phyloP scores from a whole-genome alignment of 2,888 invertebrate genomes.

The Erebia epiphron region DNA sequence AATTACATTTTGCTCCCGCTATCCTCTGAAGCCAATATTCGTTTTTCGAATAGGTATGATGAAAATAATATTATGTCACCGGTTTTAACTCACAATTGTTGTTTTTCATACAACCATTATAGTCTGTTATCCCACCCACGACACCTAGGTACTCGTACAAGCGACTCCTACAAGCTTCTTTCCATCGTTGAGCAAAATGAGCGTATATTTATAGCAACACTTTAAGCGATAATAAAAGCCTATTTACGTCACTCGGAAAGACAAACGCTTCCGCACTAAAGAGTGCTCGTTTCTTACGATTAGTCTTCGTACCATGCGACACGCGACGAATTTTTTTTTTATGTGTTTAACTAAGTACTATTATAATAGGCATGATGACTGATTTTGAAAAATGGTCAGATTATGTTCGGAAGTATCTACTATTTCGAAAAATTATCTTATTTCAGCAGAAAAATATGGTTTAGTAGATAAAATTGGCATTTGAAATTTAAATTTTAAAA shows the following conservation, averaged over 20 bases:
- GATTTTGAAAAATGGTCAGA: too few species aligned
- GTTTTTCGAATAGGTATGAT: too few species aligned
- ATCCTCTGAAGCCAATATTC: too few species aligned
- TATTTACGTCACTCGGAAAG: slow-evolving; percentile 14
- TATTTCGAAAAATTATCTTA: too few species aligned
- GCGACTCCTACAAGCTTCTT: neutral
- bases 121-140: slow-evolving; percentile 2
- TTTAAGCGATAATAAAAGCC: slow-evolving; percentile 13
- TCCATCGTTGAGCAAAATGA: slow-evolving; percentile 3
- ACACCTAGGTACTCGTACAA: slow-evolving; percentile 2
- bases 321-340: neutral
- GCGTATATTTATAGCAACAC: slow-evolving; percentile 13
- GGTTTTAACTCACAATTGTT: neutral
- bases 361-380: too few species aligned
- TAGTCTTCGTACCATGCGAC: neutral
- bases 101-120: neutral
- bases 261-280: slow-evolving; percentile 12
- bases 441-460: too few species aligned
- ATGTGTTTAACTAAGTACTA: neutral
- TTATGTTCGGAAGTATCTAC: too few species aligned
- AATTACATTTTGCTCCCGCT: too few species aligned
- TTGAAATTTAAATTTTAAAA: too few species aligned
- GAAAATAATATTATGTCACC: too few species aligned
- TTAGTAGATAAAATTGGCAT: too few species aligned
- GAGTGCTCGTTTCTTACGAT: slow-evolving; percentile 11